These are phyloP conservation scores for Xerus rutilus DNA, from an alignment of 2,797 vertebrate genomes.

Conservation along the genomic window DNA sequence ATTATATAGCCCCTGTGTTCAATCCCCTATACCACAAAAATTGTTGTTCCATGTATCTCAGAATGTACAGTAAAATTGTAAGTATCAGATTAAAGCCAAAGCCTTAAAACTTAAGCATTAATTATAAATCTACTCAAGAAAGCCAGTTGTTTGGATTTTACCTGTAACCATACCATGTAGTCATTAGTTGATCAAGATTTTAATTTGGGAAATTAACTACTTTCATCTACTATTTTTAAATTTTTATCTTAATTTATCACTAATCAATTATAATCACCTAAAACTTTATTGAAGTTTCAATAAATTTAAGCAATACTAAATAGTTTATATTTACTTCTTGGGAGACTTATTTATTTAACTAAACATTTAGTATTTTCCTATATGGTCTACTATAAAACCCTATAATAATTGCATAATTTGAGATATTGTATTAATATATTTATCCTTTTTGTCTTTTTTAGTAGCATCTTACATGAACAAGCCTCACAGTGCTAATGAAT, in stretches of 20 bases:
- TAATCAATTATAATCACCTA: conserved; percentile 48
- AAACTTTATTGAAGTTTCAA: background rate
- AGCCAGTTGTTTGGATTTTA: background rate
- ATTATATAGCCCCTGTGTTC: background rate
- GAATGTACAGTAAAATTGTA: background rate
- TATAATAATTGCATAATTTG: background rate
- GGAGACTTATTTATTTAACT: background rate
- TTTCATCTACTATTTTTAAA: background rate
- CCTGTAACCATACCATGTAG: background rate
- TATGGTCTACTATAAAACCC: background rate
- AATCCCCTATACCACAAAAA: no score
- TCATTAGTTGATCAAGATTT: background rate
- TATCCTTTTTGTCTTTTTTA: background rate
- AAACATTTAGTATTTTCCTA: conserved; percentile 17
- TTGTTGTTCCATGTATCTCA: background rate
- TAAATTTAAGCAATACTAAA: conserved; percentile 33
- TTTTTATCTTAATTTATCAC: conserved; percentile 5
- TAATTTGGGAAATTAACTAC: background rate
- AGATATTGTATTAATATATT: background rate
- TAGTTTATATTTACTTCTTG: background rate
- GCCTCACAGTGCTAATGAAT: conserved; percentile 83
- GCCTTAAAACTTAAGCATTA: conserved; percentile 16
- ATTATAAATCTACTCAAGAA: conserved; percentile 1
- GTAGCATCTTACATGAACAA: conserved; percentile 93
- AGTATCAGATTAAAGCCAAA: background rate